phyloP scores from a whole-genome alignment of 2,113 vertebrate genomes.

The Cyanoramphus novaezelandiae region DNA sequence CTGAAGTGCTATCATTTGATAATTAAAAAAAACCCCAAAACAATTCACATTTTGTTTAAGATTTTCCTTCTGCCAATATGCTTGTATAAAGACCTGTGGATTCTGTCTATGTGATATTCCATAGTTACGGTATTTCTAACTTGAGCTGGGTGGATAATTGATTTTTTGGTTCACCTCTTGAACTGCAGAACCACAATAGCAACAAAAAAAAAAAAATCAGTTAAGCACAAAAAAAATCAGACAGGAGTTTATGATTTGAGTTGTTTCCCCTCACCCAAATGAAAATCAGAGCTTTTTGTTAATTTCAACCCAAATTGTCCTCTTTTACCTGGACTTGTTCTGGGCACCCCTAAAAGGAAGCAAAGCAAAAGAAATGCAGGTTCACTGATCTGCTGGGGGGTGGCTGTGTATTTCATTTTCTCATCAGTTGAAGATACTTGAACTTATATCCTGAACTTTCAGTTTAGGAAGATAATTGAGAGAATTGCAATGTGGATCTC shows the following conservation, averaged over 20 bases:
- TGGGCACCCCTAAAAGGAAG: background rate
- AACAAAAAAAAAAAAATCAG: background rate
- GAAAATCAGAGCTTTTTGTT: background rate
- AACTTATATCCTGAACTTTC: background rate
- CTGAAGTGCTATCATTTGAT: background rate
- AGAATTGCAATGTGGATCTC: background rate
- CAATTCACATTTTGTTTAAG: background rate
- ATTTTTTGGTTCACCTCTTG: conserved; percentile 30
- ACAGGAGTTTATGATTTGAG: background rate
- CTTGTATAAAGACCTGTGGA: background rate
- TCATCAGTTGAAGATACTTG: background rate
- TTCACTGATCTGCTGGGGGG: background rate
- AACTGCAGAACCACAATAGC: background rate
- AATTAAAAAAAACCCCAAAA: background rate
- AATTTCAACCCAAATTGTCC: background rate
- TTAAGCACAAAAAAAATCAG: background rate
- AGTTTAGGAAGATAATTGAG: background rate
- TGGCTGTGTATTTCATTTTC: background rate
- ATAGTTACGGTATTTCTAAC: background rate
- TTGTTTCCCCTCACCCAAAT: background rate
- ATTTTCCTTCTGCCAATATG: background rate
- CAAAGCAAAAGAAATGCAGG: background rate
- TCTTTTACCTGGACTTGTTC: background rate
- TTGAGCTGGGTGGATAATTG: background rate
- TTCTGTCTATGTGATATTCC: background rate